Evolutionary conservation across 2,888 invertebrate species (phyloP), one percentile per base, ranked within the genome.

Genomic region (Cryptocephalus primarius): DNA sequence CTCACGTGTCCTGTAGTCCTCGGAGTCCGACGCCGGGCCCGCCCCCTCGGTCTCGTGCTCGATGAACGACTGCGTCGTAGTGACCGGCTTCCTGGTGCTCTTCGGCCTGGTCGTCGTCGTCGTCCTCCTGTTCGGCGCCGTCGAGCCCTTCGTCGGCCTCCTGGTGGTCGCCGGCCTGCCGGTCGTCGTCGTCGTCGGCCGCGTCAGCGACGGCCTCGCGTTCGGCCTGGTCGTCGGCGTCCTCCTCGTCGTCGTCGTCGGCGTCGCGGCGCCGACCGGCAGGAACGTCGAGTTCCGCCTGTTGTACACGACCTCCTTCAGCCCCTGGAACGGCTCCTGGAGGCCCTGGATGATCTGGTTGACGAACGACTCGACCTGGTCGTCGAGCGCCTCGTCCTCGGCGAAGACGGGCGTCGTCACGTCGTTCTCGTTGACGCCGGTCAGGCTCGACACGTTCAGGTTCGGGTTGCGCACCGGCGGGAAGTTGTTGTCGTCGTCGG

Each of bases 391-490:
- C 1, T 81, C 82, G 58, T 89, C 88, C 62, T 88, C 86, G 9
- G 80, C 71, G 67, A 89, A 86, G 0, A 79, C 74, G 0, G 88
- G 88, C 0, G 88, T 88, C 0, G 87, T 83, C 9, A 86, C 79
- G 43, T 86, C 84, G 10, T 78, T 68, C 22, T 80, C 79, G 1
- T 70, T 72, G 8, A 75, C 68, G 22, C 75, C 72, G 0, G 77
- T 73, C 32, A 50, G 32, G 1, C 75, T 73, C 0, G 85, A 83
- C 57, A 81, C 79, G 51, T 88, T 88, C 0, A 88, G 70, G 70
- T 88, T 83, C 0, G 89, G 89, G 65, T 89, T 88, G 41, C 89
- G 76, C 0, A 88, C 89, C 0, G 89, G 89, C 11, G 89, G 89
- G 71, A 90, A 90, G 58, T 88, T 88, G 33, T 82, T 81, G 51